Evolutionary conservation across 2,888 invertebrate species (phyloP).

Genomic region (Pristionchus japonicus): DNA sequence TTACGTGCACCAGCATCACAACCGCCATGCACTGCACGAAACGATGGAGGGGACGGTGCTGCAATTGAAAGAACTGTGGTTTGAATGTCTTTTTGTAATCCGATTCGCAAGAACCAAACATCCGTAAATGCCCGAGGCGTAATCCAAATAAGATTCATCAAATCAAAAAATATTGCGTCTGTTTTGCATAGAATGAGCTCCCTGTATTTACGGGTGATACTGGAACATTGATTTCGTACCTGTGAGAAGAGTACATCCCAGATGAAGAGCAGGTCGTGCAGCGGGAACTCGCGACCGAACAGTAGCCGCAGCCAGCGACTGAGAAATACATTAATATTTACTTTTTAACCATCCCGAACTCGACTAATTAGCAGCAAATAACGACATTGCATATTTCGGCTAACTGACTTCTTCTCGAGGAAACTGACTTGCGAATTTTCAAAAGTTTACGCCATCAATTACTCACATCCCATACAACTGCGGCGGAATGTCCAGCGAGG

Average conservation of each 20-base stretch:
- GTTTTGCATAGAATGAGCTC: too few relatives aligned
- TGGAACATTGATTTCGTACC: too few relatives aligned
- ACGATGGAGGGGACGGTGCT: slow-evolving; percentile 77
- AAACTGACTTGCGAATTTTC: too few relatives aligned
- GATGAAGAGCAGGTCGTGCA: slow-evolving; percentile 84
- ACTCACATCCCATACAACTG: slow-evolving; percentile 88
- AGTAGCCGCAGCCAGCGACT: slow-evolving; percentile 88
- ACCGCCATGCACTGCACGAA: slow-evolving; percentile 83
- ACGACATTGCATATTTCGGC: too few relatives aligned
- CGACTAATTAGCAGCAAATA: too few relatives aligned
- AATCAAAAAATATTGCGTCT: too few relatives aligned
- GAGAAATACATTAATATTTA: slow-evolving; percentile 38
- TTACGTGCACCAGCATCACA: slow-evolving; percentile 85
- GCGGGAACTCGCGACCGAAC: slow-evolving; percentile 88
- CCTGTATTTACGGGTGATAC: too few relatives aligned
- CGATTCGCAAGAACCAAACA: too few relatives aligned
- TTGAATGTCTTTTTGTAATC: too few relatives aligned
- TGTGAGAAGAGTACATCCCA: slow-evolving; percentile 90
- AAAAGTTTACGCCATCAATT: not conserved
- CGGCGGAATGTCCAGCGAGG: slow-evolving; percentile 85
- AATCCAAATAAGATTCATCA: too few relatives aligned
- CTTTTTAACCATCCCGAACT: not conserved
- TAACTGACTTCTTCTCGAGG: too few relatives aligned
- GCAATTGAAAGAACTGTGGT: not conserved
- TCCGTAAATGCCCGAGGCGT: too few relatives aligned